These are phyloP conservation scores for Heterodera schachtii DNA, from an alignment of 1,140 invertebrate species.

Conservation along the genomic window DNA sequence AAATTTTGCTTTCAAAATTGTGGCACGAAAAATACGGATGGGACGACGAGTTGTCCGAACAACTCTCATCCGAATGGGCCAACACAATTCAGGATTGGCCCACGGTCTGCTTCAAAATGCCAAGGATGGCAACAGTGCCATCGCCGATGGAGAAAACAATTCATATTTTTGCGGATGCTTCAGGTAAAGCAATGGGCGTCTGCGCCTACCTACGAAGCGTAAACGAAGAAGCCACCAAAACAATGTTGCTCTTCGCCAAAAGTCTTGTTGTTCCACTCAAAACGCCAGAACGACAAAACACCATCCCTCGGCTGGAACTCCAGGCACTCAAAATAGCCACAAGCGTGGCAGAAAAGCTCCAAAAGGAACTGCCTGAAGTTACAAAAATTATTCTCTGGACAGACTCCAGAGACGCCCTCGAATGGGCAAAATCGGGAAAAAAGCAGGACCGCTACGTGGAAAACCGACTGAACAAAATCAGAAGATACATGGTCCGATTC, in stretches of 20 bases:
- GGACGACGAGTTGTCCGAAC: neutral
- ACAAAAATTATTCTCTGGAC: constrained; percentile 8
- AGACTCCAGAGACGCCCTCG: neutral
- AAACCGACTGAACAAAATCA: neutral
- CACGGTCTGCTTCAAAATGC: neutral
- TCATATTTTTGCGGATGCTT: constrained; percentile 10
- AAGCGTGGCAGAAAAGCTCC: neutral
- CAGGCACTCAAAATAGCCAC: constrained; percentile 11
- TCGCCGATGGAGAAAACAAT: neutral
- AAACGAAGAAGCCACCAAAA: neutral
- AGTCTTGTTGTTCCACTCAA: neutral
- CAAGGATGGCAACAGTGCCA: neutral
- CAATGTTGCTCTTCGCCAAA: neutral
- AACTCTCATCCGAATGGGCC: neutral
- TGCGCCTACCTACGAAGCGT: neutral
- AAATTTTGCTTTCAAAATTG: neutral
- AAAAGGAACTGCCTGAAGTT: constrained; percentile 1
- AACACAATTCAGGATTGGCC: neutral
- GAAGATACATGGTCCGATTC: neutral
- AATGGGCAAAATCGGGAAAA: constrained; percentile 6
- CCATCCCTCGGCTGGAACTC: neutral
- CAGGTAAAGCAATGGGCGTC: constrained; percentile 8
- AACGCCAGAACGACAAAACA: neutral
- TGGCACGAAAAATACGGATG: neutral
- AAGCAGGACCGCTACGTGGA: neutral